Conservation (phyloP, 2,113 vertebrate species). For the Ophiodon elongatus region DNA sequence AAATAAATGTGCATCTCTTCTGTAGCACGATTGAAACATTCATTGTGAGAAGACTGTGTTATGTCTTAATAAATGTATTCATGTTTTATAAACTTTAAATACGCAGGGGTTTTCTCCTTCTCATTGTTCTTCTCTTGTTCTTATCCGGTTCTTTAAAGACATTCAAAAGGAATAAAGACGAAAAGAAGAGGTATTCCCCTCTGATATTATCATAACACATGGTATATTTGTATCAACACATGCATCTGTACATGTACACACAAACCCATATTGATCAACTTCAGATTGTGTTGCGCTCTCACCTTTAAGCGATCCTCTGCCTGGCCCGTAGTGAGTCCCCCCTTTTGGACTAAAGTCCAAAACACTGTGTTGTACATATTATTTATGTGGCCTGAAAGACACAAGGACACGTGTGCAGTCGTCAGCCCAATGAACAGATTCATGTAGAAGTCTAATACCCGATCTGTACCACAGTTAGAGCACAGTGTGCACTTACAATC, state of each 20-base stretch:
- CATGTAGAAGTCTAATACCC: neutral
- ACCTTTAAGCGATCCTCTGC: conserved; percentile 93
- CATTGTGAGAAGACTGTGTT: neutral
- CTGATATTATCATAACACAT: neutral
- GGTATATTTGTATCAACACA: neutral
- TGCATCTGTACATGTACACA: neutral
- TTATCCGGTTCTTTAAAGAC: neutral
- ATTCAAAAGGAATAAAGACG: neutral
- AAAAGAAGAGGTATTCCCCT: neutral
- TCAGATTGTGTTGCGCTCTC: conserved; percentile 14
- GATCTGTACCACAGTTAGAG: neutral
- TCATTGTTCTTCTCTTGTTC: neutral
- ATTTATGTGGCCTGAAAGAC: conserved; percentile 92
- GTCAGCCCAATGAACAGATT: neutral
- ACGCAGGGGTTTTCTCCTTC: neutral
- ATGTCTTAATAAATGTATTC: neutral
- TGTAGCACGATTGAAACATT: neutral
- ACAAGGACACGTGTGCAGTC: neutral
- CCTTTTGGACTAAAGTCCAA: conserved; percentile 93
- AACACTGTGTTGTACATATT: conserved; percentile 98
- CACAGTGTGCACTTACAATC: conserved; percentile 89
- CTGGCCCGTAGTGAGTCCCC: conserved; percentile 89
- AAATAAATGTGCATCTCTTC: neutral
- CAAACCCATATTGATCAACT: neutral
- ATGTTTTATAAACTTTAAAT: neutral